Evolutionary conservation across 2,797 vertebrate genomes (phyloP).

Genomic region (Galaxias olidus): DNA sequence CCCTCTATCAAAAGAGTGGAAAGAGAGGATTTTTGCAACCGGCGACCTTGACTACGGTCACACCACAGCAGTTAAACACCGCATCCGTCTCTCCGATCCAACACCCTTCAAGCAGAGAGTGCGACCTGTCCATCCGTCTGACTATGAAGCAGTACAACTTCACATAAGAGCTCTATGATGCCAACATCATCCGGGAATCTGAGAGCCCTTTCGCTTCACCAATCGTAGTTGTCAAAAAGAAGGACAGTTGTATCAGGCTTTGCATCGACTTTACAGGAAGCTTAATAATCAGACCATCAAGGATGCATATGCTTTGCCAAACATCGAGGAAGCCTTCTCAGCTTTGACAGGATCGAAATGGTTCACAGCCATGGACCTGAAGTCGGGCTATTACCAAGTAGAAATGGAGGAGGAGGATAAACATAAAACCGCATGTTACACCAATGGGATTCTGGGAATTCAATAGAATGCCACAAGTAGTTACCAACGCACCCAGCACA

Average conservation of each 20-base stretch:
- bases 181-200: slow-evolving; percentile 11
- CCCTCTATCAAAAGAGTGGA: background rate
- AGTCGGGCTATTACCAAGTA: slow-evolving; percentile 5
- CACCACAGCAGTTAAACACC: slow-evolving; percentile 20
- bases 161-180: slow-evolving; percentile 16
- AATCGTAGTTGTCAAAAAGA: slow-evolving; percentile 13
- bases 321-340: slow-evolving; percentile 13
- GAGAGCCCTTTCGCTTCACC: slow-evolving; percentile 23
- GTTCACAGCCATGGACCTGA: slow-evolving; percentile 5
- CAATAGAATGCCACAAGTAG: too few relatives aligned
- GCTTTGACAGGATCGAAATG: slow-evolving; percentile 3
- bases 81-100: slow-evolving; percentile 19
- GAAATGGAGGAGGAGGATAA: slow-evolving; percentile 2
- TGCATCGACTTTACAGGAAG: slow-evolving; percentile 9
- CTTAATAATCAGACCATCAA: background rate
- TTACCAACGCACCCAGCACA: background rate
- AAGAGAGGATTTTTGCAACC: slow-evolving; percentile 14
- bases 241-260: background rate
- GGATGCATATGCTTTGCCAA: background rate
- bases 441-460: slow-evolving; percentile 3
- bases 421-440: background rate
- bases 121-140: slow-evolving; percentile 21
- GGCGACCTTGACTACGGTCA: slow-evolving; percentile 27
- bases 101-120: slow-evolving; percentile 29
- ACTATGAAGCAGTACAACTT: slow-evolving; percentile 9